Percentiles rank a stretch among this genome's conserved stretches.
Evolutionary conservation across 2,113 vertebrate genomes (phyloP).

Genomic region (Peucedramus taeniatus): DNA sequence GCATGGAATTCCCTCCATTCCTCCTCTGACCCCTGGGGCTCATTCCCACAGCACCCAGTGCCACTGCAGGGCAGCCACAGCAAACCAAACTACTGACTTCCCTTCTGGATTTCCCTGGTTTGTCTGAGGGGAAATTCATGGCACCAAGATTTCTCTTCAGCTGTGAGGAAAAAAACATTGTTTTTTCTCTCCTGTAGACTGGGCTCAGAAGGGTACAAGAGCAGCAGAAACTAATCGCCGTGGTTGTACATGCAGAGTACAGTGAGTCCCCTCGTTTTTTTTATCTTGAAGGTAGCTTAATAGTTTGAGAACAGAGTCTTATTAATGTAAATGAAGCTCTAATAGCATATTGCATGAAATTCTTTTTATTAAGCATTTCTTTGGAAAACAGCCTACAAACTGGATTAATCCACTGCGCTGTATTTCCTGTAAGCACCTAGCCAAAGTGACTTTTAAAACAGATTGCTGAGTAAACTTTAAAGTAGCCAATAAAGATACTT

Average conservation of each 20-base stretch:
- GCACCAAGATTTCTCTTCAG: not conserved
- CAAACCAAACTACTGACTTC: not conserved
- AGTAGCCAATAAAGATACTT: slow-evolving; percentile 52
- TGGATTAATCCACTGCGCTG: not conserved
- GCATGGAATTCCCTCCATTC: fast-evolving
- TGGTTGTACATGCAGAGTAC: slow-evolving; percentile 10
- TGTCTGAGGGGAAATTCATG: not conserved
- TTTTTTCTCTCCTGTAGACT: not conserved
- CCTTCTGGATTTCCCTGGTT: not conserved
- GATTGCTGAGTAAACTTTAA: slow-evolving; percentile 63
- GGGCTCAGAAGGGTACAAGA: slow-evolving; percentile 1
- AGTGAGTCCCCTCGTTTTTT: not conserved
- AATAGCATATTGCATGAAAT: slow-evolving; percentile 40
- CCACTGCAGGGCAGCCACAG: not conserved
- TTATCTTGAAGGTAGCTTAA: slow-evolving; percentile 40
- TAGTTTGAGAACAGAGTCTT: slow-evolving; percentile 36
- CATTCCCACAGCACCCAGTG: not conserved
- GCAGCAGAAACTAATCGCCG: not conserved
- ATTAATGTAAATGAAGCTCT: slow-evolving; percentile 43
- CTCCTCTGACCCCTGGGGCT: not conserved
- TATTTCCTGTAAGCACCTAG: slow-evolving; percentile 46
- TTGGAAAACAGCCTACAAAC: slow-evolving; percentile 35
- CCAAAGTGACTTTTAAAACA: slow-evolving; percentile 60
- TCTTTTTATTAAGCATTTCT: slow-evolving; percentile 36
- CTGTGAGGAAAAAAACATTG: not conserved